phyloP scores from a whole-genome alignment of 92 coral and sea anemone genomes.

The Paragorgia papillata region DNA sequence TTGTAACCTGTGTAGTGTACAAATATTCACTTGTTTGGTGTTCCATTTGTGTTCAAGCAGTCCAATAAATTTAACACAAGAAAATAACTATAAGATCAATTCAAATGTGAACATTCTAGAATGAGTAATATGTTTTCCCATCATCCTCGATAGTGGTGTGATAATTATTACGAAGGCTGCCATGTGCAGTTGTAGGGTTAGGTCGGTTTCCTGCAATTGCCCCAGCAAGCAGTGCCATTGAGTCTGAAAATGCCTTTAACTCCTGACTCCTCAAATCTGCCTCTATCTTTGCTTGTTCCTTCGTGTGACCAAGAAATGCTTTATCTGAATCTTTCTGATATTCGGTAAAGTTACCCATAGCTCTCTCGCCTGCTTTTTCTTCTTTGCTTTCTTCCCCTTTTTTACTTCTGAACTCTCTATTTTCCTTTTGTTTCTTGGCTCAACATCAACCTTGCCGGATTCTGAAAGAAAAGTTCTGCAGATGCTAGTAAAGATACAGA shows the following conservation, averaged over 20 bases:
- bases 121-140: neutral
- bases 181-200: constrained; percentile 6
- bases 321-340: constrained; percentile 46
- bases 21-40: too few species aligned
- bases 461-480: neutral
- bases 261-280: constrained; percentile 34
- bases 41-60: too few species aligned
- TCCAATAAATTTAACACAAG: neutral
- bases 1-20: neutral
- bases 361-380: constrained; percentile 8
- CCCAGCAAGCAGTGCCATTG: constrained; percentile 27
- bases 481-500: neutral
- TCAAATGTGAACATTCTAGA: neutral
- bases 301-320: constrained; percentile 24
- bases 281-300: constrained; percentile 23
- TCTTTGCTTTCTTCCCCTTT: neutral
- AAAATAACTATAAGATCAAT: neutral
- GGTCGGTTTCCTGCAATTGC: constrained; percentile 25
- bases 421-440: constrained; percentile 8
- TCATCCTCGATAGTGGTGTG: neutral
- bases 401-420: neutral
- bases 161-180: neutral
- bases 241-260: constrained; percentile 38
- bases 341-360: constrained; percentile 12
- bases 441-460: neutral